Evolutionary conservation across 2,113 vertebrate genomes (phyloP), one percentile per base, ranked within the genome.

Genomic region (Ifrita kowaldi): DNA sequence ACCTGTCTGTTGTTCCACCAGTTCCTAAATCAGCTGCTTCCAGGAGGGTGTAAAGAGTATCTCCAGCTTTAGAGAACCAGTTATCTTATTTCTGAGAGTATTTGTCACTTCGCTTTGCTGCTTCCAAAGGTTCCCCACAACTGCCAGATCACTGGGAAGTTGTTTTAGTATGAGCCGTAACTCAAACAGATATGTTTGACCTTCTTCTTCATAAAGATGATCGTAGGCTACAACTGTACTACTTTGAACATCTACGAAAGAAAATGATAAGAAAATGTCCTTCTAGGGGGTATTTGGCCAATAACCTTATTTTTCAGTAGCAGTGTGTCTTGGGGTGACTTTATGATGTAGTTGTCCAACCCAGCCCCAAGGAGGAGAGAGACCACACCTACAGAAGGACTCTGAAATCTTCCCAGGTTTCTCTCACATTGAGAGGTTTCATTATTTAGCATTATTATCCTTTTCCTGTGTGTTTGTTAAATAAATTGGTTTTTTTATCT

Each of bases 171-270:
- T 9, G 24, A 81, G 41, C 23, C 7, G 22, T 27, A 78, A 78
- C 37, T 49, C 44, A 28, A 60, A 26, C 33, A 69, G 9, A 78
- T 81, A n/a, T 7, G 7, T 47, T 76, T 82, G 47, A 56, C 27
- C 63, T 70, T 65, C 49, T 22, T 69, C 50, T 74, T 84, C 18
- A 52, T 14, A 47, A 87, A 90, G n/a, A 20, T 44, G 37, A 47
- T 44, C 0, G 0, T 24, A 64, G 69, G 12, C 46, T 62, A 16
- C 10, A 30, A 7, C 13, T 79, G 35, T 27, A 55, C 35, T 84
- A 9, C 42, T 67, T 35, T 21, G 47, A 92, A 46, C 35, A 50
- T 46, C 16, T 57, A 37, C 46, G 50, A 39, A 87, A 84, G 21
- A 59, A 87, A 87, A 41, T 39, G 0, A 4, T 33, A 44, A 68